Base-by-base conservation (phyloP, 1,140 invertebrate genomes). In the Ectropis grisescens region DNA sequence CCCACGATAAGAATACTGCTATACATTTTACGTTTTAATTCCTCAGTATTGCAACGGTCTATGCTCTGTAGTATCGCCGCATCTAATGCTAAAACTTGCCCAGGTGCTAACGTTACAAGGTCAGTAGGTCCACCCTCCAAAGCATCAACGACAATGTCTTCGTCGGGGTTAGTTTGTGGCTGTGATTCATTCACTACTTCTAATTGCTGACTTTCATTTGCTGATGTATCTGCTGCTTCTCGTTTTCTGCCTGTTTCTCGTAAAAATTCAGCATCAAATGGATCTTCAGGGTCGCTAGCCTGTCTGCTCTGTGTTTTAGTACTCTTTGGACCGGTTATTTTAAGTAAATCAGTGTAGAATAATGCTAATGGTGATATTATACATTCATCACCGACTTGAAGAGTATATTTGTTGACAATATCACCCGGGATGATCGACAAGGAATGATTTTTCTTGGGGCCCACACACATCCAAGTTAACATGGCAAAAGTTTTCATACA, bases 21-120 rank as follows among this genome's bases (percentile, higher is more conserved):
- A 58, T 96, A 97, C 94, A 98, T 96, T 82, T 96, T 95, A 11
- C 93, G 84, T 79, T 96, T 97, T 22, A 97, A 78, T 47, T 98
- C 96, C 41, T 97, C 95, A 13, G 85, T 90, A 2, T 87, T 87
- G 82, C 94, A 97, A 58, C 91, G 87, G 50, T 97, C 95, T 41
- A 98, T 97, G 57, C 94, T 94, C 61, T 95, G 92, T 9, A 97
- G 76, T 44, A 98, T 90, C 1, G 95, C 95, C 58, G 95, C 91
- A 82, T 98, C 95, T 12, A 98, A 68, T 2, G 93, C 90, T 35
- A 97, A 78, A 4, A 97, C 85, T 64, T 93, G 92, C 11, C 92
- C 92, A 1, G 88, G 89, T 4, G 86, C 85, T 29, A 91, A 84
- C 6, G 89, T 72, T 33, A 90, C 90, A 46, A 90, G 86, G 47